phyloP scores from a whole-genome alignment of 23 tunicate species.

The Oikopleura albicans region DNA sequence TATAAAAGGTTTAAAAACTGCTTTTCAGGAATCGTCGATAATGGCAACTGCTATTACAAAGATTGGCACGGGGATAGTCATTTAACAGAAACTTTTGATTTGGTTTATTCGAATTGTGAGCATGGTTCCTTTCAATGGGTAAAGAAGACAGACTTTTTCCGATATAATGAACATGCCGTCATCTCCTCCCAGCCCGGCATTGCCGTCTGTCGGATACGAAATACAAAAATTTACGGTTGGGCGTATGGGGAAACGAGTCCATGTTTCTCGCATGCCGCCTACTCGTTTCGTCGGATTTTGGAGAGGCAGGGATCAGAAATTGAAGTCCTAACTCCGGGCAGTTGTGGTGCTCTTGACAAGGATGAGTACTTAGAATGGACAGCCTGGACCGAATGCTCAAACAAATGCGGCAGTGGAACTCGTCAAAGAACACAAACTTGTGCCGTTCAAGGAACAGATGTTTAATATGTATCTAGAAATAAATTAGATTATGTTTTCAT shows the following conservation, averaged over 20 bases:
- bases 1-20: too few species aligned
- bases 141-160: not conserved
- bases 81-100: too few species aligned
- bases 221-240: not conserved
- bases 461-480: too few species aligned
- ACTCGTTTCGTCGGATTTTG: not conserved
- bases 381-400: not conserved
- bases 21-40: too few species aligned
- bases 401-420: not conserved
- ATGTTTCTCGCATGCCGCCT: not conserved
- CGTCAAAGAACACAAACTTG: too few species aligned
- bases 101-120: not conserved
- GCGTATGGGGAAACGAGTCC: not conserved
- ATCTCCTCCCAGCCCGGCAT: not conserved
- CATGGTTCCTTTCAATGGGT: not conserved
- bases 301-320: not conserved
- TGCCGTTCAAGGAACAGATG: too few species aligned
- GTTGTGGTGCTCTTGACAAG: not conserved
- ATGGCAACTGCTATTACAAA: too few species aligned
- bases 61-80: too few species aligned
- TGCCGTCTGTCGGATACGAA: not conserved
- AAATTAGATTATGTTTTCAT: too few species aligned
- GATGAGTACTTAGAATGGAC: not conserved
- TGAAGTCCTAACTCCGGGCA: not conserved
- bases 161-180: not conserved